These are phyloP conservation scores for Pollenia angustigena DNA, from an alignment of 2,888 invertebrate species.

Conservation along the genomic window DNA sequence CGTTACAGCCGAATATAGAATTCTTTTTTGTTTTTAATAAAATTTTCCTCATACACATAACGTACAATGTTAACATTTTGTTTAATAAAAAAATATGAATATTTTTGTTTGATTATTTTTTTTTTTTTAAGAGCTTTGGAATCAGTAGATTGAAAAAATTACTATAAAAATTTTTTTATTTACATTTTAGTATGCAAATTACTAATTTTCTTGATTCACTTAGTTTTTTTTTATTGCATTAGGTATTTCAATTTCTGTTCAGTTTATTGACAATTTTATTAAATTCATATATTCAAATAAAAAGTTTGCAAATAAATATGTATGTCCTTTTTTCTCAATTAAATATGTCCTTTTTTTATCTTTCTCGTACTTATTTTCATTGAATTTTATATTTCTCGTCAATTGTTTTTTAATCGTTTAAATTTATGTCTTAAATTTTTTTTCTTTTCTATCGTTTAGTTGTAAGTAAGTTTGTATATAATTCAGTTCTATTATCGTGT, in stretches of 20 bases:
- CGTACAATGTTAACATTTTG: too few relatives aligned
- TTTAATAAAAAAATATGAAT: too few relatives aligned
- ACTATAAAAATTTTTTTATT: slow-evolving; percentile 31
- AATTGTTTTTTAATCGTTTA: too few relatives aligned
- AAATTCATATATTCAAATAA: too few relatives aligned
- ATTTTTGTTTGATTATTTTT: slow-evolving; percentile 12
- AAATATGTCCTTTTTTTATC: not conserved
- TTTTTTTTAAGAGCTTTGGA: slow-evolving; percentile 47
- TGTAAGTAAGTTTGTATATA: not conserved
- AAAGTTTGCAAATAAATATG: too few relatives aligned
- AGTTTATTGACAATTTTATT: not conserved
- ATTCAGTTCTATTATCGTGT: slow-evolving; percentile 67
- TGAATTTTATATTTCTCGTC: too few relatives aligned
- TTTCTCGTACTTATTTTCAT: not conserved
- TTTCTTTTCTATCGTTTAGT: not conserved
- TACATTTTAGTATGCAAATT: slow-evolving; percentile 22
- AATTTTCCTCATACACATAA: too few relatives aligned
- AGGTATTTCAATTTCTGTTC: slow-evolving; percentile 2
- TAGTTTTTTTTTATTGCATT: not conserved
- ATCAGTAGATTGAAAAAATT: slow-evolving; percentile 62
- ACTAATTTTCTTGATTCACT: slow-evolving; percentile 18
- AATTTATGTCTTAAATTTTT: too few relatives aligned
- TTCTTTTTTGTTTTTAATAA: too few relatives aligned
- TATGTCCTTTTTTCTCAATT: too few relatives aligned
- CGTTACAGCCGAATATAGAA: too few relatives aligned